Evolutionary conservation across 2,797 vertebrate species (phyloP), one percentile per base, ranked within the genome.

Genomic region (Sebastes diaconus): DNA sequence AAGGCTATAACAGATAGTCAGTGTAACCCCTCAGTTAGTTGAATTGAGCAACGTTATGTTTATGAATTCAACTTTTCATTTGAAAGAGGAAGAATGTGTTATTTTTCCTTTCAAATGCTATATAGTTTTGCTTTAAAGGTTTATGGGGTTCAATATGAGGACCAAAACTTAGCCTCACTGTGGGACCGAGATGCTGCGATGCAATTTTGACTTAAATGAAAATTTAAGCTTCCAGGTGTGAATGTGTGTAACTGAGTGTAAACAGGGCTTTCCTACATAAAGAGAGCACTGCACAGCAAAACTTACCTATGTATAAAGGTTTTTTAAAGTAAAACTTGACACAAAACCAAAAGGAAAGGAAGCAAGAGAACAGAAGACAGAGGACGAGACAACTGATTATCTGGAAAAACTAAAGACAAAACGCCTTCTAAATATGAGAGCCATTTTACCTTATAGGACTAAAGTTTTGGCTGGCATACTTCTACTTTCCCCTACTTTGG

Each of bases 401-500:
- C 30, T 34, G 60, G 30, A 63, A 20, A 34, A 3, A 34, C 0
- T 20, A 3, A 60, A 60, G 27, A 30, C 27, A 20, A 60, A 61
- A 34, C 6, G 0, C 0, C 1, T n/a, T n/a, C 0, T 63, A 22
- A n/a, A 63, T 63, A 34, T n/a, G 8, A 20, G 10, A 32, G 29
- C 0, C 3, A 12, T 34, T 58, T n/a, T 34, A 22, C 20, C 6
- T 34, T 3, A 36, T 34, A n/a, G 30, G 2, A 34, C 61, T 63
- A 0, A 36, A 34, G 32, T 64, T 22, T 39, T 8, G 50, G 3
- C 50, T 46, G 11, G 60, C n/a, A 36, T 64, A 0, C 0, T 14
- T 64, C 18, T 64, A 24, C n/a, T 36, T 14, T 36, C 20, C 0
- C n/a, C 3, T 36, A 39, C 13, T 39, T 16, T 10, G 7, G 12